Evolutionary conservation across 2,888 invertebrate genomes (phyloP).

Genomic region (Macroteleia sp.): DNA sequence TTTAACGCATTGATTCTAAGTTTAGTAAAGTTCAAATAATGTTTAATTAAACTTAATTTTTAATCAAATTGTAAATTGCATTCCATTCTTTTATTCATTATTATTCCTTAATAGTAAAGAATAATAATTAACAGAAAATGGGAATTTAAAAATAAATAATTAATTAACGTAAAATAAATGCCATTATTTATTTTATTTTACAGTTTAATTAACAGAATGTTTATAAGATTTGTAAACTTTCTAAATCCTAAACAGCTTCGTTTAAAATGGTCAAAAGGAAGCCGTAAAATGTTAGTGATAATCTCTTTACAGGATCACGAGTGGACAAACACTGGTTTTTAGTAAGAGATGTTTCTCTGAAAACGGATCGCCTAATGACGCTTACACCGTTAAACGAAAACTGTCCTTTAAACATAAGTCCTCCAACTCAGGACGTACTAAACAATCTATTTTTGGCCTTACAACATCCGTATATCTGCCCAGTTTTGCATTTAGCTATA

Average conservation of each 20-base stretch:
- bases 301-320: constrained; percentile 87
- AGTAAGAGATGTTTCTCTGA: constrained; percentile 91
- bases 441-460: constrained; percentile 93
- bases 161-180: too few relatives aligned
- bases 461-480: constrained; percentile 97
- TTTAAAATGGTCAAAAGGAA: constrained; percentile 8
- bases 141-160: too few relatives aligned
- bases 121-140: too few relatives aligned
- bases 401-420: constrained; percentile 88
- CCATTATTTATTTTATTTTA: too few relatives aligned
- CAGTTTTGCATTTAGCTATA: constrained; percentile 93
- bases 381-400: constrained; percentile 88
- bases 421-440: constrained; percentile 88
- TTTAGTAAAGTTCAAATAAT: too few relatives aligned
- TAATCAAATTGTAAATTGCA: too few relatives aligned
- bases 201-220: too few relatives aligned
- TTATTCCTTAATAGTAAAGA: too few relatives aligned
- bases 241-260: constrained; percentile 1
- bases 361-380: constrained; percentile 91
- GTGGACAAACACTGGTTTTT: constrained; percentile 96
- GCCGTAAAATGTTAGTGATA: constrained; percentile 1
- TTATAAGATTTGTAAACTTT: too few relatives aligned
- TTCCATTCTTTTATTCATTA: too few relatives aligned
- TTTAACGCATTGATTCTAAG: too few relatives aligned
- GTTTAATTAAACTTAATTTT: too few relatives aligned